Evolutionary conservation across 1,140 invertebrate species (phyloP), one percentile per base, ranked within the genome.

Genomic region (Sesamia nonagrioides): DNA sequence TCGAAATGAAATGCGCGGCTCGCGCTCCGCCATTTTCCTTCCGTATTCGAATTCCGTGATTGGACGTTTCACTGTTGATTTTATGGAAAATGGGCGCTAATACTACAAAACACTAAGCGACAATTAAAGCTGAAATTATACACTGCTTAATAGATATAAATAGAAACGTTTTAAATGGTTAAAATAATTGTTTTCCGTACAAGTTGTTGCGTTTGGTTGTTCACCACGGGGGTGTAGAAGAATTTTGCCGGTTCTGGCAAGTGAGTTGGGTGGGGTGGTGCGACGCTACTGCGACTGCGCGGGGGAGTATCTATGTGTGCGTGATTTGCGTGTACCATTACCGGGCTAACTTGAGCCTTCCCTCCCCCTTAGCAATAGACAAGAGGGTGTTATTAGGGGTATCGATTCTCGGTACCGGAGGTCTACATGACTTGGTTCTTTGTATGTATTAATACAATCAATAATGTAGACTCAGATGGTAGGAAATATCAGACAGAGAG

Each of bases 401-500:
- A 27, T 69, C 63, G 77, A 86, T 85, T 82, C 85, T 76, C 63
- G 84, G 82, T 81, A 85, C 61, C 58, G 69, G 81, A 82, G 89
- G 48, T 90, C 90, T 71, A 11, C n/a, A n/a, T 82, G 81, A 4
- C 50, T 0, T 92, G 87, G 91, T 86, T 81, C 37, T 35, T 75
- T 80, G 42, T 52, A 74, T 79, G 84, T 91, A 84, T 92, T 90
- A 92, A 91, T 92, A 91, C 88, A 94, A 94, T 94, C 92, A 91
- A 94, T 94, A 94, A 92, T 90, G 90, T 90, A 89, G 91, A 90
- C 76, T 75, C 82, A 85, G 89, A 85, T 86, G 89, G 77, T 83
- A 84, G 90, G 89, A 91, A 92, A 93, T 91, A 91, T 93, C 91
- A 94, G 91, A 94, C 91, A 81, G 82, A 83, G 79, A 87, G 91